Evolutionary conservation across 2,797 vertebrate species (phyloP).

Genomic region (Falco rusticolus): DNA sequence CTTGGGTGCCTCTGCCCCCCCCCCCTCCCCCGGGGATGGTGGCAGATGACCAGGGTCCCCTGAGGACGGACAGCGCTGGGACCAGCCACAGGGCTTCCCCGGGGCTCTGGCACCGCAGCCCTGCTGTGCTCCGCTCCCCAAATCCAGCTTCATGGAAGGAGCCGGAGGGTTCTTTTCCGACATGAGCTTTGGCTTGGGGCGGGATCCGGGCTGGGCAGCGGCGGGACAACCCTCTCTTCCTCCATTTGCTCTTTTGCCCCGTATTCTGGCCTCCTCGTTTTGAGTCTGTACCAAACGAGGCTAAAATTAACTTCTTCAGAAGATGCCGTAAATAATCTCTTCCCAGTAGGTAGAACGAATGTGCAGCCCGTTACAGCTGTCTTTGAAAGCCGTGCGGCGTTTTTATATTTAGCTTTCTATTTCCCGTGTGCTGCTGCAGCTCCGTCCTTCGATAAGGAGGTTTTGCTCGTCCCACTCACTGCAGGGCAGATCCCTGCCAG

Average conservation of each 20-base stretch:
- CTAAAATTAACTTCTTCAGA: conserved; percentile 40
- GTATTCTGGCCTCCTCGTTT: not conserved
- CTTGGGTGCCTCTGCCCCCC: not conserved
- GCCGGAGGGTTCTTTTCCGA: not conserved
- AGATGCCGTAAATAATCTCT: not conserved
- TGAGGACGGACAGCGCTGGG: not conserved
- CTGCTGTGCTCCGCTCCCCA: fast-evolving
- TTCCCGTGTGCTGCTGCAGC: not conserved
- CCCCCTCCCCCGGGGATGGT: not conserved
- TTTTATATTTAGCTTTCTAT: conserved; percentile 47
- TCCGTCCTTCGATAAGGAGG: not conserved
- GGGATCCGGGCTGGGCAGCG: not conserved
- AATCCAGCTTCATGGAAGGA: not conserved
- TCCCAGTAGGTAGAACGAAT: not conserved
- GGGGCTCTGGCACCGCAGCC: not conserved
- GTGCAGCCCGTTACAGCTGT: not conserved
- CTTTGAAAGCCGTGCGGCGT: not conserved
- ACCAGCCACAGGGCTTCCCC: not conserved
- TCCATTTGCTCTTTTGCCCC: not conserved
- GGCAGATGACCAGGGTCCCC: not conserved
- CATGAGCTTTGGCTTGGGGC: not conserved
- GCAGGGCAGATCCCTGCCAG: not conserved
- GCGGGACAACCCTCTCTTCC: not conserved
- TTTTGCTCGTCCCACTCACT: not conserved
- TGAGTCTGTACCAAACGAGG: not conserved